Evolutionary conservation across 30 jellyfish, hydroid and myxozoan species (phyloP), one percentile per base, ranked within the genome.

Genomic region (Turritopsis rubra): DNA sequence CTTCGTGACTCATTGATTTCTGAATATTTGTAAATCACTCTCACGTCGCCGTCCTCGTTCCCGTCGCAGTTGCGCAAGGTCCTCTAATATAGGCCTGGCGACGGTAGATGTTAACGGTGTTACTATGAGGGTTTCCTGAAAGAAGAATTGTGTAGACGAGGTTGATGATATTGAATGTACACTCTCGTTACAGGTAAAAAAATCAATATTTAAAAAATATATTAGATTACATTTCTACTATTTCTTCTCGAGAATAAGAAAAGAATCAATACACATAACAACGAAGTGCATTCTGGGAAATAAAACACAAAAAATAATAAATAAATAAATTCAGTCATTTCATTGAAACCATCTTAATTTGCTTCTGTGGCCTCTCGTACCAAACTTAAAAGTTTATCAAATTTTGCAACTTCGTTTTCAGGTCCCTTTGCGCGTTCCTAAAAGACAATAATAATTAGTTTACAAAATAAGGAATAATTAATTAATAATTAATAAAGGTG

Each of bases 351-450:
- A 73, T 71, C 82, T 23, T 54, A 60, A 52, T 70, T 71, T 26
- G 79, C 27, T 21, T 86, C 84, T 81, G 71, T 29, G 25, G 98
- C 91, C 29, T 93, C 99, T 28, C 96, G 90, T 54, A 88, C 99
- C 53, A 93, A 79, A 70, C 96, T 85, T 80, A 93, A 82, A 54
- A 93, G 84, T 76, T 93, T 93, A 28, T 93, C 99, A 88, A 93
- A 88, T 70, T 93, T 93, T 17, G 99, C 96, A 3, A 93, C 78
- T 66, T 93, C 99, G 71, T 93, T 93, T 78, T 93, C 99, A 9
- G 99, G 96, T 1, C 99, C 99, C 70, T 93, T 93, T 71, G 96
- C 95, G 9, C 85, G 87, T 75, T 93, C 99, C 98, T 92, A 75
- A 54, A 53, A 60, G 68, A 29, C 13, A 9, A 80, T 27, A 82